Conservation (phyloP, 2,888 invertebrate genomes). For the Dryococelus australis region DNA sequence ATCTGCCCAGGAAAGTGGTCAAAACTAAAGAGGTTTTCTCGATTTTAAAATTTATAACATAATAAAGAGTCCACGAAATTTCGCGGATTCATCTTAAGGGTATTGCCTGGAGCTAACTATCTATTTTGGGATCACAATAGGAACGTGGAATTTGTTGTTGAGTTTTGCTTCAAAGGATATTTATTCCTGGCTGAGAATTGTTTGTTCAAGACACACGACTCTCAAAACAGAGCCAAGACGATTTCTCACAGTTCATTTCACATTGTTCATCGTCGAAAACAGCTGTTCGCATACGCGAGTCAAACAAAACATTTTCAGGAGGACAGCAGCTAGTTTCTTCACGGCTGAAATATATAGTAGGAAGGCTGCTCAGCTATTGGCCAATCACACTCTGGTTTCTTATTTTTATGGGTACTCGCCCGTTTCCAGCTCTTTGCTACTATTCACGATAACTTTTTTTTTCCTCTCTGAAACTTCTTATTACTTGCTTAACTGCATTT, state of each 20-base stretch:
- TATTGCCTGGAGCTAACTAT: too few species aligned
- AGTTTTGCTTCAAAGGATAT: not conserved
- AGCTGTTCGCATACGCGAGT: not conserved
- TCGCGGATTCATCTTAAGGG: too few species aligned
- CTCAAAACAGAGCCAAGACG: not conserved
- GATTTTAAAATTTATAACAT: too few species aligned
- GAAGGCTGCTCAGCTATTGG: not conserved
- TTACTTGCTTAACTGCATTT: too few species aligned
- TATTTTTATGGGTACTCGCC: not conserved
- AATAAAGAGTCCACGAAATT: too few species aligned
- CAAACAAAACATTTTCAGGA: not conserved
- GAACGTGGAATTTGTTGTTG: not conserved
- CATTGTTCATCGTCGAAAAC: not conserved
- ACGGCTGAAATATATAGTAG: not conserved
- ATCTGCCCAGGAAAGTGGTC: too few species aligned
- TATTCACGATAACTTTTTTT: too few species aligned
- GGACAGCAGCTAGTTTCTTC: not conserved
- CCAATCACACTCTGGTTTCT: not conserved
- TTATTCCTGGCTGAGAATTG: not conserved
- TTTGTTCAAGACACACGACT: not conserved
- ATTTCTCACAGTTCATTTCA: constrained; percentile 9
- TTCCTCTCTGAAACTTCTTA: too few species aligned
- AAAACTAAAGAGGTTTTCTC: too few species aligned
- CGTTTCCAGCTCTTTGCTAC: too few species aligned
- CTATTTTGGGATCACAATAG: not conserved